Evolutionary conservation across 2,797 vertebrate species (phyloP), one percentile per base, ranked within the genome.

Genomic region (Australoheros facetus): DNA sequence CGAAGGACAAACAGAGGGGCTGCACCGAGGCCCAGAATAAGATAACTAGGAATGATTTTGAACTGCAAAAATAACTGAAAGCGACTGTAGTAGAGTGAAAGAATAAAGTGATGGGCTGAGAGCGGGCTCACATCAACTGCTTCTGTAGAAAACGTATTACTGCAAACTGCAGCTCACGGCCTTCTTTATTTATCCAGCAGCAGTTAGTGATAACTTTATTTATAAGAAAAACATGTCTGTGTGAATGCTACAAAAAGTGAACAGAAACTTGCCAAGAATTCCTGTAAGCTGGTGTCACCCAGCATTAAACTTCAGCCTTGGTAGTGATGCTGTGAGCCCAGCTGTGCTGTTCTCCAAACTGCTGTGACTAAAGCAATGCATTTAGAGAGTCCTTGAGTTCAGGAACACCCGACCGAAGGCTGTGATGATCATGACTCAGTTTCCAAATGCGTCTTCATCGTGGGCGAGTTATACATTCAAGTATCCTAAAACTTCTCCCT

Each of bases 351-450:
- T 51, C 30, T n/a, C 64, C 42, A 69, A 69, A 30, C 64, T 3
- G 0, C 26, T 0, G 26, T 69, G 62, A 69, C 62, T 69, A 69
- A 69, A 69, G 42, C 6, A 2, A 10, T 12, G 26, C 23, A n/a
- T 69, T 69, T 51, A 30, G 64, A 66, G 62, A 69, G 64, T 30
- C 58, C 54, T 58, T 0, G 60, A 74, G 71, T 74, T 70, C 16
- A 28, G 75, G 30, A 83, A 71, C 28, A 13, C 48, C 80, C 34
- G 28, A 70, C 34, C 7, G 23, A 55, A 75, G n/a, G 62, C 71
- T 60, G 55, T 2, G 54, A 53, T 23, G 69, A 26, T 74, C 10
- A 78, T 75, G 71, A 83, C 81, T 79, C 77, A 75, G 54, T 57
- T 69, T 59, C 59, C 19, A 48, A 45, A 77, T 57, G 54, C 74